Percentiles rank a stretch among this genome's conserved stretches.
These are phyloP conservation scores for Lasiommata megera DNA, from an alignment of 2,888 invertebrate species.

Conservation along the genomic window DNA sequence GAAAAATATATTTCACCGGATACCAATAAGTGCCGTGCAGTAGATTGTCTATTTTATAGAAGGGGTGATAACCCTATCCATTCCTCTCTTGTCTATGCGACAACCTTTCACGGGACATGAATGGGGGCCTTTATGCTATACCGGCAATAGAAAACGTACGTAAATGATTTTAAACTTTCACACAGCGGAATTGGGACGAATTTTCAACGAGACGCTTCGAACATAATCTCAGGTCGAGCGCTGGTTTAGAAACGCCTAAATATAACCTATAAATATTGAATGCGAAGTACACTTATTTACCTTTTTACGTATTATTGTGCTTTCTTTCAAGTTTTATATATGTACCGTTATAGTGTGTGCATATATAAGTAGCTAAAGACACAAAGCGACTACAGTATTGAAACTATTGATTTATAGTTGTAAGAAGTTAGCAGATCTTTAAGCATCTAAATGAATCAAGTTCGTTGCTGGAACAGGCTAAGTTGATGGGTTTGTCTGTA, in stretches of 20 bases:
- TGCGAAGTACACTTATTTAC: conserved; percentile 47
- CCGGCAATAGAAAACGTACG: conserved; percentile 48
- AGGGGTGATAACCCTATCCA: conserved; percentile 22
- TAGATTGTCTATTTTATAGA: conserved; percentile 13
- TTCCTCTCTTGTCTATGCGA: conserved; percentile 64
- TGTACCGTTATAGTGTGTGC: neutral
- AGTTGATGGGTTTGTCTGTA: no score
- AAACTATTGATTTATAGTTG: neutral
- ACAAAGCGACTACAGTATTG: no score
- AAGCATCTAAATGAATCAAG: no score
- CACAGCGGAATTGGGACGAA: conserved; percentile 31
- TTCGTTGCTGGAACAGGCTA: no score
- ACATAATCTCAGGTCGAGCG: conserved; percentile 39
- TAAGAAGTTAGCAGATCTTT: no score
- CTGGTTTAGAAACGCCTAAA: conserved; percentile 62
- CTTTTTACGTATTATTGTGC: conserved; percentile 40
- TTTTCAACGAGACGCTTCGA: conserved; percentile 33
- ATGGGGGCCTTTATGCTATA: conserved; percentile 66
- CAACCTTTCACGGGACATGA: conserved; percentile 69
- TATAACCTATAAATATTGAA: conserved; percentile 68
- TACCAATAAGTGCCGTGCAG: conserved; percentile 1
- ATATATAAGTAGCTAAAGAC: no score
- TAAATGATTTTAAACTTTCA: conserved; percentile 18
- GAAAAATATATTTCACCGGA: conserved; percentile 10
- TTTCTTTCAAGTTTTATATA: conserved; percentile 32